phyloP scores from a whole-genome alignment of 2,113 vertebrate species.

The Colistium nudipinnis region DNA sequence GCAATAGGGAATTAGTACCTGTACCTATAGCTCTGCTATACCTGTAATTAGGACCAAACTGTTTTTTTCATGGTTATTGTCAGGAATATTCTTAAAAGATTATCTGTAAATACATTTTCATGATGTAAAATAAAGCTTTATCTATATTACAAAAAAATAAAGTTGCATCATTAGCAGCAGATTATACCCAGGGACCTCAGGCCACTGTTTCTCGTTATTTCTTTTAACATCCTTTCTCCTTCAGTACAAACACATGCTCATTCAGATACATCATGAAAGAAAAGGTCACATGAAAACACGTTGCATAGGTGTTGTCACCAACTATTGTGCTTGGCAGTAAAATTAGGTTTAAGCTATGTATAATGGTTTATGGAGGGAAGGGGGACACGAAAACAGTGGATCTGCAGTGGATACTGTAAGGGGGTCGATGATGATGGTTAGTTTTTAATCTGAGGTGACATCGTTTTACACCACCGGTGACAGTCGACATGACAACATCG shows the following conservation, averaged over 20 bases:
- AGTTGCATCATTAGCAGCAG: not conserved
- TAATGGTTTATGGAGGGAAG: no score
- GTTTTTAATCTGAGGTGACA: not conserved
- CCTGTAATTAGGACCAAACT: not conserved
- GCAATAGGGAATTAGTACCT: not conserved
- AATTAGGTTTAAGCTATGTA: no score
- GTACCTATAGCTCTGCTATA: not conserved
- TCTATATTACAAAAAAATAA: no score
- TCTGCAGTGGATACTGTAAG: conserved; percentile 9
- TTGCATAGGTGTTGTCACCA: conserved; percentile 11
- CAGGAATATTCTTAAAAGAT: no score
- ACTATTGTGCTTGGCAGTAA: not conserved
- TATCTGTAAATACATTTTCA: no score
- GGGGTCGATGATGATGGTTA: not conserved
- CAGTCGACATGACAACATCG: conserved; percentile 15
- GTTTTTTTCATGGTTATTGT: no score
- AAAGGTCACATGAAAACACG: not conserved
- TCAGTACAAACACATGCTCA: conserved; percentile 1
- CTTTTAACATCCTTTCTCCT: not conserved
- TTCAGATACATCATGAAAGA: not conserved
- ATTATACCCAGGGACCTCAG: not conserved
- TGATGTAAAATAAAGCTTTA: no score
- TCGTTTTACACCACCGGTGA: conserved; percentile 4
- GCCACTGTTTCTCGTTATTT: conserved; percentile 4
- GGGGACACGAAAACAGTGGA: not conserved